Evolutionary conservation across 1,140 invertebrate genomes (phyloP), one percentile per base, ranked within the genome.

Genomic region (Macrosteles quadrilineatus): DNA sequence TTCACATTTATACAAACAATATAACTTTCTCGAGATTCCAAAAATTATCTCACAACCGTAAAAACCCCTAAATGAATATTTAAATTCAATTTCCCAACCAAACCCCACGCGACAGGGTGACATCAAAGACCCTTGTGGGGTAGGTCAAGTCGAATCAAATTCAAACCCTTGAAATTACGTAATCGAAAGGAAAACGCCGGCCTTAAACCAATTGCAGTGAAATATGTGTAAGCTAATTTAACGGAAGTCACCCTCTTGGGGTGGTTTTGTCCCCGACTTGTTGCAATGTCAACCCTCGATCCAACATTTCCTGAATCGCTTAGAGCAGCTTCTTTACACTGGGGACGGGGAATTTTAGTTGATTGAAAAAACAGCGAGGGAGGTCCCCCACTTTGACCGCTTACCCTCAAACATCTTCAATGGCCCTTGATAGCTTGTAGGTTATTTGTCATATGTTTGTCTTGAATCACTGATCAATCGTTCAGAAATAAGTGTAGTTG

Each of bases 351-450:
- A 30, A 59, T 27, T 59, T 59, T 59, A 59, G 55, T 59, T 59
- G 55, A 59, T 59, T 59, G 55, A 59, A 59, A 59, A 59, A 59
- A 59, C 21, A 59, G 55, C 27, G 55, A 14, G 55, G 55, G 47
- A 4, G 21, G 47, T 59, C 55, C 4, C 55, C n/a, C 14, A 3
- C 47, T 21, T 19, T 21, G 14, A 50, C 47, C 47, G 14, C 47
- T 50, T n/a, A 4, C 47, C 47, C 6, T 3, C 21, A 50, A 50
- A 50, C 47, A 6, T 50, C 47, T 50, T 50, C 4, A 50, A 50
- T 50, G 47, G 21, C n/a, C 21, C 21, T 50, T 50, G 47, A 50
- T 50, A 19, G 47, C 47, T n/a, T 4, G 14, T 40, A 17, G 36
- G 47, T 9, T 50, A 9, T 4, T 50, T 50, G n/a, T 50, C n/a